Evolutionary conservation across 2,888 invertebrate species (phyloP).

Genomic region (Prionchulus punctatus): DNA sequence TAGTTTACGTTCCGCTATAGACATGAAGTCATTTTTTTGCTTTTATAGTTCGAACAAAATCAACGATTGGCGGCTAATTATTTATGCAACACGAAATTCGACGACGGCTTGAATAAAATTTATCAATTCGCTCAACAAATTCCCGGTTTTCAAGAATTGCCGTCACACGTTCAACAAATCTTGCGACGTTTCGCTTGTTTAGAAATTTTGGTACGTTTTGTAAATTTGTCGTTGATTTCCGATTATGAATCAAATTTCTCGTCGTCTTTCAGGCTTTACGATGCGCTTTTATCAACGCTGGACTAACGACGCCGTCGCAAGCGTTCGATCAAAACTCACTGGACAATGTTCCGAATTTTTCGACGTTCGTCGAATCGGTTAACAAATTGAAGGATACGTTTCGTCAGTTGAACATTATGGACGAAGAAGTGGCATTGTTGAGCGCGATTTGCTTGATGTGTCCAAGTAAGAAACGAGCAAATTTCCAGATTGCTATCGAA

Average conservation of each 20-base stretch:
- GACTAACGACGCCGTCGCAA: background rate
- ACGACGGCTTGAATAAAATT: background rate
- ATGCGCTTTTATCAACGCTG: slow-evolving; percentile 1
- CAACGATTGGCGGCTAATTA: background rate
- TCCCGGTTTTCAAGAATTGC: slow-evolving; percentile 6
- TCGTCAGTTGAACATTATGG: background rate
- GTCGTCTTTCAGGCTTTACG: slow-evolving; percentile 7
- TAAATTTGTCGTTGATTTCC: background rate
- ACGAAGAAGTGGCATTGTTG: slow-evolving; percentile 11
- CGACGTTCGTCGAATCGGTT: background rate
- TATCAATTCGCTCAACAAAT: slow-evolving; percentile 2
- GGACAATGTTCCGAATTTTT: background rate
- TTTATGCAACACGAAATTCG: background rate
- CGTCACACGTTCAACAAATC: background rate
- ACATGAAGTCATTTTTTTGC: background rate
- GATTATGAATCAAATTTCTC: background rate
- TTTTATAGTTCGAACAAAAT: background rate
- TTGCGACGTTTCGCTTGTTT: slow-evolving; percentile 1
- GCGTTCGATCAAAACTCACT: background rate
- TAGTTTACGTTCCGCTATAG: background rate
- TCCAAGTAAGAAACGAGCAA: slow-evolving; percentile 10
- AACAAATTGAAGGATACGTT: slow-evolving; percentile 2
- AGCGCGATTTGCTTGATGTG: slow-evolving; percentile 7
- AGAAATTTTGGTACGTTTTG: slow-evolving; percentile 10
- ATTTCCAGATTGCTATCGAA: no score